Evolutionary conservation across 2,797 vertebrate species (phyloP).

Genomic region (Spinus pinus): DNA sequence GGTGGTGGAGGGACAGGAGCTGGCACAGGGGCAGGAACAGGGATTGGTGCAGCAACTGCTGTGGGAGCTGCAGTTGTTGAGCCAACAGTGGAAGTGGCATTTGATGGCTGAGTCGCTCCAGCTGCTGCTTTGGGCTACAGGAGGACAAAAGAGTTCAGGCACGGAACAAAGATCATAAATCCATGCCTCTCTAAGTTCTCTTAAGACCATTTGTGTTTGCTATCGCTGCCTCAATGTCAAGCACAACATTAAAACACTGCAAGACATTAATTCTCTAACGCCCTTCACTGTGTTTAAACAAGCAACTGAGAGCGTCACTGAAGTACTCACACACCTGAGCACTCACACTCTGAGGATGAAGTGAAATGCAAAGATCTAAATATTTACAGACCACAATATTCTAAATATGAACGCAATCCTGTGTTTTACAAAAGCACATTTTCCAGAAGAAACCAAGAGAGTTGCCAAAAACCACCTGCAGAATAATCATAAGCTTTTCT

Average conservation of each 20-base stretch:
- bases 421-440: neutral
- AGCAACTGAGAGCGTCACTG: neutral
- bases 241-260: neutral
- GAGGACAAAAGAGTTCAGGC: conserved; percentile 32
- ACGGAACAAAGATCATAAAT: neutral
- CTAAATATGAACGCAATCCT: neutral
- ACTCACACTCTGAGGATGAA: neutral
- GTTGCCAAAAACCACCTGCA: neutral
- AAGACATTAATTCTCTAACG: neutral
- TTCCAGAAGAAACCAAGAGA: neutral
- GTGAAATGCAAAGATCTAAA: neutral
- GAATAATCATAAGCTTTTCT: neutral
- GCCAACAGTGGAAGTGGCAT: conserved; percentile 49
- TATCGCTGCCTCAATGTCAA: neutral
- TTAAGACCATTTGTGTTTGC: neutral
- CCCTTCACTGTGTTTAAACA: neutral
- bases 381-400: neutral
- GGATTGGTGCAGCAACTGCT: conserved; percentile 48
- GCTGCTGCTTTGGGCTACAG: conserved; percentile 84
- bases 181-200: neutral
- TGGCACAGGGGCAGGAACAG: conserved; percentile 53
- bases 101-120: conserved; percentile 65
- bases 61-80: conserved; percentile 58
- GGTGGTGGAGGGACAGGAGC: conserved; percentile 65
- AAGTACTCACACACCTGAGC: neutral